phyloP scores from a whole-genome alignment of 2,888 invertebrate species.

The Diaprepes abbreviatus region DNA sequence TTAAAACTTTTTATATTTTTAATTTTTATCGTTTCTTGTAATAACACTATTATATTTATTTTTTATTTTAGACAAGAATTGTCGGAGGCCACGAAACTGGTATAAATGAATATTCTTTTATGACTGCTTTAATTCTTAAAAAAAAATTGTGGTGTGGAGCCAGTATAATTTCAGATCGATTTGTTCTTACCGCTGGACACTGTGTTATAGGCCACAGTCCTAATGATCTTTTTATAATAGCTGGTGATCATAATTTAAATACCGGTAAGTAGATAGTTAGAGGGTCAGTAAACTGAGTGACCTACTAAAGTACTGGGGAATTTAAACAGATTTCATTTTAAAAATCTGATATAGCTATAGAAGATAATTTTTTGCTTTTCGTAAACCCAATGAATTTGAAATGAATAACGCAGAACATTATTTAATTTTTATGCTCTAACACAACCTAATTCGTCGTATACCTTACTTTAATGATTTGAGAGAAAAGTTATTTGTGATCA shows the following conservation, averaged over 20 bases:
- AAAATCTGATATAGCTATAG: too few species aligned
- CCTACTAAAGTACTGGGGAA: too few species aligned
- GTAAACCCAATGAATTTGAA: too few species aligned
- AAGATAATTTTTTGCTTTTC: too few species aligned
- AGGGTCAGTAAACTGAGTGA: neutral
- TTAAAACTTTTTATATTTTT: too few species aligned
- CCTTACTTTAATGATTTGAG: too few species aligned
- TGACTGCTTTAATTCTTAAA: slow-evolving; percentile 70
- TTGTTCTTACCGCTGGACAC: slow-evolving; percentile 73
- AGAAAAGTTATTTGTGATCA: too few species aligned
- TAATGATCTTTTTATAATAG: slow-evolving; percentile 62
- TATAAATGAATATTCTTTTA: slow-evolving; percentile 73
- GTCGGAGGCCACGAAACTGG: slow-evolving; percentile 71
- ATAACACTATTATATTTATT: too few species aligned
- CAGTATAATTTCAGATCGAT: slow-evolving; percentile 68
- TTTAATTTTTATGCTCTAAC: too few species aligned
- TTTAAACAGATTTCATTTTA: neutral
- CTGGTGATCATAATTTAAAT: slow-evolving; percentile 71
- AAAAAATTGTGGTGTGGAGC: slow-evolving; percentile 70
- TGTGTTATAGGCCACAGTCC: slow-evolving; percentile 64
- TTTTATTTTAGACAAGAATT: slow-evolving; percentile 56
- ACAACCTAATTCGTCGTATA: too few species aligned
- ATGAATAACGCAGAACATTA: too few species aligned
- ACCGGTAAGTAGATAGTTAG: slow-evolving; percentile 58
- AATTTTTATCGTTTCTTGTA: too few species aligned